Evolutionary conservation across 2,113 vertebrate genomes (phyloP), one percentile per base, ranked within the genome.

Genomic region (Myotis davidii): DNA sequence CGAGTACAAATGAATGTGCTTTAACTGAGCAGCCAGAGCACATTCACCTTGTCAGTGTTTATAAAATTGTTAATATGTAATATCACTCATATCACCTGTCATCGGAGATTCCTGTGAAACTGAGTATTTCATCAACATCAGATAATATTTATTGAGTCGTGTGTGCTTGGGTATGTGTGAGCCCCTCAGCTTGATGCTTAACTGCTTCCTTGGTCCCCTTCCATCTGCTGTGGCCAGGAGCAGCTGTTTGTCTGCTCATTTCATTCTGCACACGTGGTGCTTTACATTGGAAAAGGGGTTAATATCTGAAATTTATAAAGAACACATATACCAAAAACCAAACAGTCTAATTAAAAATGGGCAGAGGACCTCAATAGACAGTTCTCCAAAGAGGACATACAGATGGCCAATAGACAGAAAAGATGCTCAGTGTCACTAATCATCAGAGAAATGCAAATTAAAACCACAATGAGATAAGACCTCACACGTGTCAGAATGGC

Each of bases 41-140:
- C 32, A 65, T 88, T 48, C 42, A 95, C 45, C 21, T 88, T 94
- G 64, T 67, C 56, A 72, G 25, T 94, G 78, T 59, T 86, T 77
- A 90, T 76, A 8, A 77, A 85, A 56, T 86, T 32, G 5, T 92
- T 93, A 93, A 93, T 91, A 12, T 61, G 59, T 61, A 83, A 85
- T 95, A 82, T 83, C 61, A 78, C 67, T 72, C 18, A 29, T 82
- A 32, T 32, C 37, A 72, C 52, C 70, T 90, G 6, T 59, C 48
- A 29, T 70, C 27, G 76, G 85, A 83, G 32, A 76, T 25, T 72
- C 65, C 69, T 25, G 34, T 5, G 78, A 86, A 74, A 70, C 48
- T 48, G 54, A 95, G 34, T 34, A 64, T 32, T 83, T 88, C 52
- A 76, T 92, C 82, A 70, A 34, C 52, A 45, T 34, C 27, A 29